Base-by-base conservation (phyloP, 1,140 invertebrate genomes). In the Aporrectodea caliginosa region DNA sequence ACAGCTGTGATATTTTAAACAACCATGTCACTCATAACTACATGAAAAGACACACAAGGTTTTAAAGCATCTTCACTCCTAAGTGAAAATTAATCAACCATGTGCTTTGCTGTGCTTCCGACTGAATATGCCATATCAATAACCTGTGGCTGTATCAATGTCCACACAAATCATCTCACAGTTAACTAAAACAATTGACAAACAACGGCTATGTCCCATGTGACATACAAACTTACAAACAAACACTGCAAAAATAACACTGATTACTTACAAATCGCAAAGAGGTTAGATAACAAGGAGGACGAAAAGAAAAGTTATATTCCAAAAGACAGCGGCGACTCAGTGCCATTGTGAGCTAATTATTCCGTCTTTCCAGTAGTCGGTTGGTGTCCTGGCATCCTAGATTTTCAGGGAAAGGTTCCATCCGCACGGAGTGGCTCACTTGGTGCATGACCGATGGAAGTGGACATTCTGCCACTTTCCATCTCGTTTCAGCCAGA, bases 401-500 rank as follows among this genome's bases (percentile, higher is more conserved):
- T 58, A 12, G 43, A 6, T 58, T 58, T 58, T 58, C 43, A 58
- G 6, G 6, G 6, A 58, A 6, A 58, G n/a, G n/a, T n/a, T n/a
- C n/a, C n/a, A n/a, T n/a, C n/a, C n/a, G n/a, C 43, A 77, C 16
- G 31, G 16, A 1, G 79, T 69, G 22, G 79, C 79, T 58, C 75
- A 73, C 30, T 71, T 69, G 71, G 58, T 72, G 6, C 87, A 88
- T 69, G 92, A 92, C 35, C 96, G 93, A 90, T 98, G 97, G 87
- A 96, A 96, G 90, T 98, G 97, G 82, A 98, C 95, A 89, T 96
- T 96, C 86, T 95, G 95, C 97, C 97, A 99, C 90, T 98, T 98
- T 90, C 93, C 94, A 88, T 98, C 96, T 86, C 93, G 93, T 88
- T 95, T 95, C 88, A 98, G 95, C 96, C 97, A 99, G 72, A 99